These are phyloP conservation scores for Turritopsis rubra DNA, from an alignment of 30 jellyfish, hydroid and myxozoan species.

Conservation along the genomic window DNA sequence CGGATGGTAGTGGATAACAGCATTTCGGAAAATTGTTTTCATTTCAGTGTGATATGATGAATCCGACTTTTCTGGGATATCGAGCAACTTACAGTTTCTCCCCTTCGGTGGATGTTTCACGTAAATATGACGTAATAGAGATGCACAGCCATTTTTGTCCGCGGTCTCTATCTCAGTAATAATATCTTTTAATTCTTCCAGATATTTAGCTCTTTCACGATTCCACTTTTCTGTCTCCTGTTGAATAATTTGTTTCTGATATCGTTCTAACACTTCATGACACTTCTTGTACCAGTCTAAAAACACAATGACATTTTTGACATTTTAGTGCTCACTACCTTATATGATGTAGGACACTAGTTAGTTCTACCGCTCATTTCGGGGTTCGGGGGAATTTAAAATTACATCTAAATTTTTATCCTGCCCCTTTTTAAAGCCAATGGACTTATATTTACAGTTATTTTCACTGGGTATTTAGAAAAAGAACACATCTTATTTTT, in stretches of 20 bases:
- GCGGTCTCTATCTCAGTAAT: background rate
- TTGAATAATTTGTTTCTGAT: background rate
- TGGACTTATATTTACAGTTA: no score
- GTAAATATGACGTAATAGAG: slow-evolving; percentile 8
- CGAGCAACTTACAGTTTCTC: background rate
- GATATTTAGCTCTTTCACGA: background rate
- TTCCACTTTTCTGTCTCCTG: slow-evolving; percentile 9
- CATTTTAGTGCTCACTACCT: no score
- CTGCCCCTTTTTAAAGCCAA: no score
- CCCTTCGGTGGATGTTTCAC: slow-evolving; percentile 25
- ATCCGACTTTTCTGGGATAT: slow-evolving; percentile 15
- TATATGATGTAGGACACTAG: no score
- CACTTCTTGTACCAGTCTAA: slow-evolving; percentile 8
- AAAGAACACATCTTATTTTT: no score
- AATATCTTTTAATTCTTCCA: slow-evolving; percentile 19
- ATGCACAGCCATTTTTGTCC: background rate
- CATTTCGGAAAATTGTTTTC: slow-evolving; percentile 29
- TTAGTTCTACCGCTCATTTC: no score
- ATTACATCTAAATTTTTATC: no score
- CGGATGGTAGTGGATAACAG: slow-evolving; percentile 55
- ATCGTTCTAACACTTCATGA: slow-evolving; percentile 5
- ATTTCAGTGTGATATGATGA: background rate
- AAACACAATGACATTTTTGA: no score
- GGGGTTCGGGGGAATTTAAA: no score
- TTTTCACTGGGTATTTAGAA: no score